Percentiles rank a stretch among this genome's conserved stretches.
phyloP scores from a whole-genome alignment of 2,797 vertebrate genomes.

The Peromyscus melanophrys region DNA sequence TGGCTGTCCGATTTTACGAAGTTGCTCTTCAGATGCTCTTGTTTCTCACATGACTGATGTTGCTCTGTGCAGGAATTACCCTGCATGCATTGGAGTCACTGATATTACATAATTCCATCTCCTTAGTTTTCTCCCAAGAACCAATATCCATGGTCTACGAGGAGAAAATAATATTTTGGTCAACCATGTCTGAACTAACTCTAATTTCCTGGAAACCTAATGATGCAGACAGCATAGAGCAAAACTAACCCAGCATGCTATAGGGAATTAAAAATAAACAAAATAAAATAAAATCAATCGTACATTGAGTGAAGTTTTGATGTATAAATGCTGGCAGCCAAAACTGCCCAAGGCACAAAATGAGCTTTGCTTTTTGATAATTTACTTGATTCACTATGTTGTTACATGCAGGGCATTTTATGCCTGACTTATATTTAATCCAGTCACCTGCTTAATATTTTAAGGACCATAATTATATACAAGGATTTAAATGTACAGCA shows the following conservation, averaged over 20 bases:
- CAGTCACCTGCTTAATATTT: constrained; percentile 91
- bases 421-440: constrained; percentile 92
- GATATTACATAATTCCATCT: constrained; percentile 73
- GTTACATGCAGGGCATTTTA: constrained; percentile 91
- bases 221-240: constrained; percentile 89
- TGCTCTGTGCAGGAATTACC: not conserved
- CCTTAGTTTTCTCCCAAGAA: constrained; percentile 67
- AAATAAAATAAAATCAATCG: constrained; percentile 93
- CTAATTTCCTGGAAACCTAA: constrained; percentile 89
- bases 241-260: constrained; percentile 89
- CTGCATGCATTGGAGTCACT: constrained; percentile 54
- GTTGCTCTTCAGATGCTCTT: constrained; percentile 84
- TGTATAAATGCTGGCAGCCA: constrained; percentile 92
- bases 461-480: constrained; percentile 89
- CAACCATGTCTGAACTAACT: constrained; percentile 88
- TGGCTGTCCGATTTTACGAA: constrained; percentile 83
- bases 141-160: constrained; percentile 59
- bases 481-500: constrained; percentile 87
- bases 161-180: constrained; percentile 78
- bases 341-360: constrained; percentile 91
- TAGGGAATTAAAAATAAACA: constrained; percentile 92
- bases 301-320: constrained; percentile 94
- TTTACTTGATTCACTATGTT: constrained; percentile 91
- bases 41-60: constrained; percentile 85
- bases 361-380: constrained; percentile 91